These are phyloP conservation scores for Halesus radiatus DNA, from an alignment of 1,140 invertebrate species.

Conservation along the genomic window DNA sequence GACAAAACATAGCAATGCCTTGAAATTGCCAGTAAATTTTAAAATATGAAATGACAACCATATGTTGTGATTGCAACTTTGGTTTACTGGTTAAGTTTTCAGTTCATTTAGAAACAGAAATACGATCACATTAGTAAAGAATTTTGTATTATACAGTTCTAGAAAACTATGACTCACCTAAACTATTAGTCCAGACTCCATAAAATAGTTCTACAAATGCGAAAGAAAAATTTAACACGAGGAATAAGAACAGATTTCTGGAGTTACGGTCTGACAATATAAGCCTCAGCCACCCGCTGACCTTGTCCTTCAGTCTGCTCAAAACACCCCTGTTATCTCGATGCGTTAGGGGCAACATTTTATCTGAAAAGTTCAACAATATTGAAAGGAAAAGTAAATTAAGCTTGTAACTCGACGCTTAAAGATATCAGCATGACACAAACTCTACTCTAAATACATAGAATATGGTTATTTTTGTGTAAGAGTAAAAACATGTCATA, in stretches of 20 bases:
- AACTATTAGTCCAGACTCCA: slow-evolving; percentile 96
- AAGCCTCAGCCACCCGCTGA: slow-evolving; percentile 84
- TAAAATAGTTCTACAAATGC: slow-evolving; percentile 97
- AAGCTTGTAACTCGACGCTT: too few relatives aligned
- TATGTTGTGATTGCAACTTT: too few relatives aligned
- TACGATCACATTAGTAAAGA: too few relatives aligned
- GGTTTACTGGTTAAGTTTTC: too few relatives aligned
- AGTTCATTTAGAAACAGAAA: too few relatives aligned
- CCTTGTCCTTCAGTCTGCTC: slow-evolving; percentile 78
- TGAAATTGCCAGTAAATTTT: too few relatives aligned
- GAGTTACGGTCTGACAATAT: slow-evolving; percentile 95
- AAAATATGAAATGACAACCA: too few relatives aligned
- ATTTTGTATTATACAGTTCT: too few relatives aligned
- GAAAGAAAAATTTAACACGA: slow-evolving; percentile 93
- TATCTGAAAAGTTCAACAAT: slow-evolving; percentile 56
- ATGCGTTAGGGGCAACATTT: slow-evolving; percentile 84
- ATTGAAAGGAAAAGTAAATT: too few relatives aligned
- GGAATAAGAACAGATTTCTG: slow-evolving; percentile 95
- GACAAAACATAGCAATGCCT: too few relatives aligned
- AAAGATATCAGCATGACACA: too few relatives aligned
- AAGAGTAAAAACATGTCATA: slow-evolving; percentile 17
- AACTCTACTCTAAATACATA: neutral
- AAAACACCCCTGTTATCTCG: slow-evolving; percentile 79
- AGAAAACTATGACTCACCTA: slow-evolving; percentile 70
- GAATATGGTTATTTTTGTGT: slow-evolving; percentile 1